Evolutionary conservation across 2,888 invertebrate species (phyloP), one percentile per base, ranked within the genome.

Genomic region (Caenorhabditis doughertyi): DNA sequence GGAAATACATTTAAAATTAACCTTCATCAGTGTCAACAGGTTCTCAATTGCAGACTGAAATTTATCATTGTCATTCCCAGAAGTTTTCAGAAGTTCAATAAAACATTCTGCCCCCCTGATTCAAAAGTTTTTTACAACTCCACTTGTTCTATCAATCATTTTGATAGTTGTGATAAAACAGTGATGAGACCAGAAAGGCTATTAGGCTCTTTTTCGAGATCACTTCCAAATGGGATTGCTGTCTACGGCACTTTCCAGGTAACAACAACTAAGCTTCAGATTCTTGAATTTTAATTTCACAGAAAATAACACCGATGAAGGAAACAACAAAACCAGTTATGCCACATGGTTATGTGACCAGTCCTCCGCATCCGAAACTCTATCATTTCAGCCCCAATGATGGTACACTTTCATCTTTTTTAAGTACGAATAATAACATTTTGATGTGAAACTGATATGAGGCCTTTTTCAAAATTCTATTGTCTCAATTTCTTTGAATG

Each of bases 231-330:
- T 2, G 70, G 70, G 0, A 25, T 71, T 11, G 32, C 58, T 16
- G 29, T 71, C 8, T 56, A 44, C 16, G 70, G 70, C 16, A 29
- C 56, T 3, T 56, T 70, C 18, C 8, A n/a, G 13, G 70, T 70
- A 25, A 55, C n/a, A 25, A 16, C 13, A 32, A 53, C n/a, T 3
- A 32, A 29, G 23, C n/a, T n/a, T n/a, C n/a, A n/a, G n/a, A n/a
- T n/a, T n/a, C n/a, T n/a, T n/a, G n/a, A n/a, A n/a, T n/a, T n/a
- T n/a, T n/a, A n/a, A n/a, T n/a, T n/a, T n/a, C n/a, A n/a, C 55
- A 55, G 55, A 16, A 55, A 27, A 11, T 51, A 3, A n/a, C 51
- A 3, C 21, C 21, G 23, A 51, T 23, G 2, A 47, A 29, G 29
- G 3, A 18, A 47, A 21, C 5, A n/a, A n/a, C 13, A 8, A 64